Conservation (phyloP, 2,888 invertebrate genomes). For the Osmoderma eremita region DNA sequence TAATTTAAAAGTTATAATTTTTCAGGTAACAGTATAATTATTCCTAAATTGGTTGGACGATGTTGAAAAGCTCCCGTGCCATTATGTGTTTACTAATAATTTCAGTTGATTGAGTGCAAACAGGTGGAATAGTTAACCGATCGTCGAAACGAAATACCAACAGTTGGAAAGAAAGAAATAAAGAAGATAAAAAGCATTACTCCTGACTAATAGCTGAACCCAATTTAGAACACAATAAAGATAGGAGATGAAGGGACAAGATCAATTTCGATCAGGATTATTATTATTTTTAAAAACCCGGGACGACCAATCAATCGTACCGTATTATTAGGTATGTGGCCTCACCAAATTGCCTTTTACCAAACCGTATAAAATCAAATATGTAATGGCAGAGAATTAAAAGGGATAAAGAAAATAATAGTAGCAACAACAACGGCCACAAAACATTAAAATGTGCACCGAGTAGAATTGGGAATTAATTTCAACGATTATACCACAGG, state of each 20-base stretch:
- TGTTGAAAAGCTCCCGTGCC: neutral
- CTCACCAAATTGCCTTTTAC: conserved; percentile 48
- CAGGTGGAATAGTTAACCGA: conserved; percentile 13
- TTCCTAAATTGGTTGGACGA: neutral
- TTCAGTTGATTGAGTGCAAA: conserved; percentile 13
- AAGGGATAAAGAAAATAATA: conserved; percentile 32
- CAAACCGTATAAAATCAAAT: conserved; percentile 41
- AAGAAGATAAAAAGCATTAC: conserved; percentile 5
- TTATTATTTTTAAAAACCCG: conserved; percentile 46
- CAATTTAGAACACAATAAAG: conserved; percentile 41
- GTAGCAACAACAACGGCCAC: conserved; percentile 26
- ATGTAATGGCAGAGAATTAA: conserved; percentile 34
- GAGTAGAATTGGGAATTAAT: conserved; percentile 39
- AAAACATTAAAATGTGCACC: conserved; percentile 34
- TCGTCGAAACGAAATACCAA: conserved; percentile 13
- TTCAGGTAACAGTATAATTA: no score
- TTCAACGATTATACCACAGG: conserved; percentile 35
- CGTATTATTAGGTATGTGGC: conserved; percentile 49
- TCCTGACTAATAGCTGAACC: conserved; percentile 28
- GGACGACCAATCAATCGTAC: conserved; percentile 49
- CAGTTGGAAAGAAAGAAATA: conserved; percentile 18
- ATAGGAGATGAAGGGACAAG: conserved; percentile 31
- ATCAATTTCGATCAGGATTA: conserved; percentile 41
- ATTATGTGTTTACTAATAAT: conserved; percentile 15
- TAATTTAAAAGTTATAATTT: no score